Evolutionary conservation across 53 echinoderm and acorn worm species (phyloP).

Genomic region (Antedon mediterranea): DNA sequence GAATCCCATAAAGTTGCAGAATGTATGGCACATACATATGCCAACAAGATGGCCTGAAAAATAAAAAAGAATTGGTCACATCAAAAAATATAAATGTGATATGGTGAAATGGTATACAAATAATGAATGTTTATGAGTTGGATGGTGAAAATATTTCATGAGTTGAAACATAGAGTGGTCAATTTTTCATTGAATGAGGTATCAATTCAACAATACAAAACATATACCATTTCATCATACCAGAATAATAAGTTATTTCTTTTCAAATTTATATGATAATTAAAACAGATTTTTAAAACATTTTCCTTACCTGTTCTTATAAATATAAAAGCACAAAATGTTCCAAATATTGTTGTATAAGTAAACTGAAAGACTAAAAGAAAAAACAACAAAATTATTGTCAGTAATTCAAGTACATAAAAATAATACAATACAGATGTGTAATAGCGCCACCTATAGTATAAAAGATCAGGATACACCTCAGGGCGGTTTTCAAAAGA

Average conservation of each 20-base stretch:
- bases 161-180: no score
- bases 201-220: no score
- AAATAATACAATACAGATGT: background rate
- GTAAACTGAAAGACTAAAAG: slow-evolving; percentile 94
- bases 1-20: slow-evolving; percentile 98
- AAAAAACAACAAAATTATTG: slow-evolving; percentile 2
- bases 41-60: slow-evolving; percentile 72
- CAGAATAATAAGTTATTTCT: no score
- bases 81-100: no score
- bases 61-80: background rate
- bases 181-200: no score
- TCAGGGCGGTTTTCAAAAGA: no score
- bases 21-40: slow-evolving; percentile 71
- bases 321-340: slow-evolving; percentile 94
- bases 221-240: no score
- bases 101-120: no score
- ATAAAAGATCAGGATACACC: no score
- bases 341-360: slow-evolving; percentile 95
- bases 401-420: background rate
- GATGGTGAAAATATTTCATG: no score
- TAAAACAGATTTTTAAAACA: background rate
- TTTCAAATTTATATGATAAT: no score
- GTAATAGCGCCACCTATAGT: background rate
- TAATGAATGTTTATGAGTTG: no score
- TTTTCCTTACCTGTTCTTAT: slow-evolving; percentile 70